Conservation (phyloP, 30 jellyfish, hydroid and myxozoan species). For the Aurelia coerulea region DNA sequence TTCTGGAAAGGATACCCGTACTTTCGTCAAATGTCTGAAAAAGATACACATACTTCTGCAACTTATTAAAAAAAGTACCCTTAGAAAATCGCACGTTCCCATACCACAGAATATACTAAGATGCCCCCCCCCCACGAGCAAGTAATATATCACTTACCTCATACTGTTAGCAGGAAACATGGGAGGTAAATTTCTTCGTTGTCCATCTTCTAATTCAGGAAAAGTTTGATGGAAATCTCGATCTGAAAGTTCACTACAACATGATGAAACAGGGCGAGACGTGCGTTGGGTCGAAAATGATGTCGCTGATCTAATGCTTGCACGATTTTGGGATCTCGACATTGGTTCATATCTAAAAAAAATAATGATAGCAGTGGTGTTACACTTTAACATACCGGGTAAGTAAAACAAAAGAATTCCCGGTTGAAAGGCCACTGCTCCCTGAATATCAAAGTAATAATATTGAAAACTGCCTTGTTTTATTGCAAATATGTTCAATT, state of each 20-base stretch:
- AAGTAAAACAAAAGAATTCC: not conserved
- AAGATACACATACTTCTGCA: too few species aligned
- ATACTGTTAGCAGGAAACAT: slow-evolving; percentile 44
- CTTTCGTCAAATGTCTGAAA: too few species aligned
- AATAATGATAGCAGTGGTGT: too few species aligned
- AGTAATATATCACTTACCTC: slow-evolving; percentile 11
- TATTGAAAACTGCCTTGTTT: too few species aligned
- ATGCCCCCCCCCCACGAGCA: too few species aligned
- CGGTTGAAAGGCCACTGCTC: too few species aligned
- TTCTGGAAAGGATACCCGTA: too few species aligned
- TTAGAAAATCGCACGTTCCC: too few species aligned
- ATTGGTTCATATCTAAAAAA: slow-evolving; percentile 25
- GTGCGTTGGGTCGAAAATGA: slow-evolving; percentile 21
- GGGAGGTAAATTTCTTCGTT: slow-evolving; percentile 14
- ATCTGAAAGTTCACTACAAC: slow-evolving; percentile 65
- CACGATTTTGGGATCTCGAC: slow-evolving; percentile 31
- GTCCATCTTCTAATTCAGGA: slow-evolving; percentile 40
- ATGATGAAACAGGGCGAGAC: slow-evolving; percentile 62
- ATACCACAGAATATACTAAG: too few species aligned
- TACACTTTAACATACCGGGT: not conserved
- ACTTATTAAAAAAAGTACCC: too few species aligned
- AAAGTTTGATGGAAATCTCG: slow-evolving; percentile 40
- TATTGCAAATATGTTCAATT: too few species aligned
- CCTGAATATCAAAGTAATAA: too few species aligned
- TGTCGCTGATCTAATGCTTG: slow-evolving; percentile 29